Conservation (phyloP, 1,140 invertebrate genomes). For the Halictus rubicundus region DNA sequence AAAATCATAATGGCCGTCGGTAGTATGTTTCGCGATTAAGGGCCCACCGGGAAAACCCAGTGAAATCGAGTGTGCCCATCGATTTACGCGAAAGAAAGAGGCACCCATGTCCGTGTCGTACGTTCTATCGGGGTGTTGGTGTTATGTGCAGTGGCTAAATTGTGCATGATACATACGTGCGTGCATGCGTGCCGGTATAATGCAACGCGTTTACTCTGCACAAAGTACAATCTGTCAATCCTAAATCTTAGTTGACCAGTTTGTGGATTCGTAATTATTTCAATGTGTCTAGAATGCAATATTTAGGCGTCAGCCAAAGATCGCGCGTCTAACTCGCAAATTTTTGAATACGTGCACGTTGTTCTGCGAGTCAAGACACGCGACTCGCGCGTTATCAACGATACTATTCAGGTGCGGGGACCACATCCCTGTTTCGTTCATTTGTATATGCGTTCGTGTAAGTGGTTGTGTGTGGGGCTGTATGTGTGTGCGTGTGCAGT, state of each 20-base stretch:
- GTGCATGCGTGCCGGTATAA: conserved; percentile 51
- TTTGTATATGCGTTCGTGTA: conserved; percentile 16
- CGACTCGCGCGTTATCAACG: conserved; percentile 34
- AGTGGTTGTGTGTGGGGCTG: neutral
- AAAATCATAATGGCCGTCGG: neutral
- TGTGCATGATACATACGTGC: conserved; percentile 41
- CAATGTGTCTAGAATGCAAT: conserved; percentile 3
- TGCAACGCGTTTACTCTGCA: conserved; percentile 28
- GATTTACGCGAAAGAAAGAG: conserved; percentile 69
- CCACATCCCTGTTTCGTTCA: conserved; percentile 12
- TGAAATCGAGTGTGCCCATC: conserved; percentile 69
- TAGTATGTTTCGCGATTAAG: conserved; percentile 15
- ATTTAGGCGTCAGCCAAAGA: conserved; percentile 20
- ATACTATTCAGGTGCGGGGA: conserved; percentile 16
- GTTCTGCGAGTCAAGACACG: conserved; percentile 31
- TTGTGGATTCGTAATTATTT: conserved; percentile 8
- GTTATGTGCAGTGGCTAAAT: conserved; percentile 46
- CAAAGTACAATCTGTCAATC: conserved; percentile 42
- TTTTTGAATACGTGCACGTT: conserved; percentile 34
- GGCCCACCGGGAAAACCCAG: conserved; percentile 48
- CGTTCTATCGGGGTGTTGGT: conserved; percentile 60
- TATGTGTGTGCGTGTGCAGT: conserved; percentile 4
- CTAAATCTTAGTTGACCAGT: conserved; percentile 6
- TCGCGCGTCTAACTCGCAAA: conserved; percentile 6
- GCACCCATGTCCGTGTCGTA: conserved; percentile 59